Evolutionary conservation across 1,140 invertebrate species (phyloP).

Genomic region (Heterodera carotae): DNA sequence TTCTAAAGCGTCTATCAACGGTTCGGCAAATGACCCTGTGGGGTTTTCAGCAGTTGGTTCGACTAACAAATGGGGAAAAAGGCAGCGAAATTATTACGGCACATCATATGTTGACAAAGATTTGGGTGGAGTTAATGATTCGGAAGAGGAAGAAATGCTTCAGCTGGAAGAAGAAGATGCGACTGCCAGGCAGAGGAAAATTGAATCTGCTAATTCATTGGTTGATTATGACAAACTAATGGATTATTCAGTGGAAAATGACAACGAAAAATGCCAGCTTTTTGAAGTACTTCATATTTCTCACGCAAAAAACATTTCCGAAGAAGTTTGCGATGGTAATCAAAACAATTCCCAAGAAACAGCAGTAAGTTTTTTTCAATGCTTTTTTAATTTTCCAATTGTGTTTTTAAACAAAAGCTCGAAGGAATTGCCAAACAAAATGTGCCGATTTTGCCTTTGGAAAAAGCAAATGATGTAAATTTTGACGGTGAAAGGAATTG

Average conservation of each 20-base stretch:
- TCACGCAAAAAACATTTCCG: not conserved
- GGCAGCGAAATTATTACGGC: slow-evolving; percentile 35
- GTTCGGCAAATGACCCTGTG: no score
- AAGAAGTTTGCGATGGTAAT: not conserved
- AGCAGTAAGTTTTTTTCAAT: not conserved
- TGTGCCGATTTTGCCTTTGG: not conserved
- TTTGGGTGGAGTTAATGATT: slow-evolving; percentile 44
- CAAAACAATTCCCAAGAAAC: not conserved
- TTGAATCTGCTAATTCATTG: slow-evolving; percentile 34
- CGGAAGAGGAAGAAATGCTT: slow-evolving; percentile 49
- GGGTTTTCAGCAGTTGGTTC: slow-evolving; percentile 21
- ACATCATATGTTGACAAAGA: slow-evolving; percentile 49
- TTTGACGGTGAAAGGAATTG: not conserved
- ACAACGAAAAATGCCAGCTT: slow-evolving; percentile 2
- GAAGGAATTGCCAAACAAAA: not conserved
- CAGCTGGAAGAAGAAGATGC: slow-evolving; percentile 50
- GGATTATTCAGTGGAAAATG: not conserved
- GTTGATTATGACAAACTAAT: slow-evolving; percentile 33
- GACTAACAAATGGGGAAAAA: slow-evolving; percentile 46
- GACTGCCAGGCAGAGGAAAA: slow-evolving; percentile 33
- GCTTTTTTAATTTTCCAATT: not conserved
- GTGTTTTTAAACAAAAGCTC: not conserved
- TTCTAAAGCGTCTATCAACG: no score
- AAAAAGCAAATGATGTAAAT: not conserved
- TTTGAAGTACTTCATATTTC: slow-evolving; percentile 21